phyloP scores from a whole-genome alignment of 2,888 invertebrate species.

The Cistogaster globosa region DNA sequence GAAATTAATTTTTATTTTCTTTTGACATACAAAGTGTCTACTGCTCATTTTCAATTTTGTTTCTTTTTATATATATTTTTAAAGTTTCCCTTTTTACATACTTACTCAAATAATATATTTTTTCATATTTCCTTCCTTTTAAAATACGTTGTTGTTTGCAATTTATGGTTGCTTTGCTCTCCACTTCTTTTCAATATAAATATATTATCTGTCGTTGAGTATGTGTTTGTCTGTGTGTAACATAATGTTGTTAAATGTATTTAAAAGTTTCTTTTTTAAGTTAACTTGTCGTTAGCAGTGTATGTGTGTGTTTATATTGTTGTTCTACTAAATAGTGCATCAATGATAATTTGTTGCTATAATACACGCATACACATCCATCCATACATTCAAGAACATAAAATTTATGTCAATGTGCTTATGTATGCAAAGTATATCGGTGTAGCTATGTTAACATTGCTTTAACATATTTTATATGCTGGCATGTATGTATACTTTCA shows the following conservation, averaged over 20 bases:
- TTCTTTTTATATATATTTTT: slow-evolving; percentile 34
- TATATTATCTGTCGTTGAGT: not conserved
- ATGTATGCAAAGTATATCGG: not conserved
- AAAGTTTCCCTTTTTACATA: slow-evolving; percentile 44
- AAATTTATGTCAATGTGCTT: slow-evolving; percentile 13
- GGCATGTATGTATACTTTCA: slow-evolving; percentile 12
- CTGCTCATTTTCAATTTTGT: slow-evolving; percentile 27
- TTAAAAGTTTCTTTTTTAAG: slow-evolving; percentile 74
- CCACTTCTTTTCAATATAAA: not conserved
- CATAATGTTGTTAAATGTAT: slow-evolving; percentile 76
- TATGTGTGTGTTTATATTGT: slow-evolving; percentile 34
- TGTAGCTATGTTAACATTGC: slow-evolving; percentile 38
- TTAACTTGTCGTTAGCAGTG: slow-evolving; percentile 27
- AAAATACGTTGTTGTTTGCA: slow-evolving; percentile 14
- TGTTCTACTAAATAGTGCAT: slow-evolving; percentile 52
- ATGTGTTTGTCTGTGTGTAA: slow-evolving; percentile 48
- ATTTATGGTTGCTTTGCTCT: slow-evolving; percentile 42
- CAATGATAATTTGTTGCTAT: slow-evolving; percentile 68
- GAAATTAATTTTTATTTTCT: slow-evolving; percentile 30
- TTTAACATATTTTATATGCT: slow-evolving; percentile 42
- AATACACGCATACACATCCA: slow-evolving; percentile 12
- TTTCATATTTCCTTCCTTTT: slow-evolving; percentile 68
- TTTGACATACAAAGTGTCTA: slow-evolving; percentile 51
- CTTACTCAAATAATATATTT: slow-evolving; percentile 27
- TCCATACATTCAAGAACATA: not conserved